A percentile compares a stretch with the other conserved stretches of the same genome.
These are phyloP conservation scores for Metopolophium dirhodum DNA, from an alignment of 1,140 invertebrate genomes.

Conservation along the genomic window DNA sequence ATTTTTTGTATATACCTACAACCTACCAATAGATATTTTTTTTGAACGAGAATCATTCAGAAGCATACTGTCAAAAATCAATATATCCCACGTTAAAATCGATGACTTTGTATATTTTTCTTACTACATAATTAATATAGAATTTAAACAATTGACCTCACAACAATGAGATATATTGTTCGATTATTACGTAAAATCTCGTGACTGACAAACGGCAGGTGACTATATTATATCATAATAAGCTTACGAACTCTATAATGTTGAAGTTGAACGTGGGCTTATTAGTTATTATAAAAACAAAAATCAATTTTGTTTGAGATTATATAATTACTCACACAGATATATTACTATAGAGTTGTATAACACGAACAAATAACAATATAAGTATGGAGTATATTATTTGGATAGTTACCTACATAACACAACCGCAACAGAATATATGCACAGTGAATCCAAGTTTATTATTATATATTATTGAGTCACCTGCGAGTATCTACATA, in stretches of 20 bases:
- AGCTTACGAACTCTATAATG: not conserved
- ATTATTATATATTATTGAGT: not conserved
- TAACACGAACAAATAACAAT: not conserved
- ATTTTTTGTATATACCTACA: not conserved
- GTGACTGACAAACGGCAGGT: not conserved
- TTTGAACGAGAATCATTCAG: not conserved
- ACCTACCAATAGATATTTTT: not conserved
- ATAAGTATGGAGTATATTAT: not conserved
- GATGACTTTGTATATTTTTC: not conserved
- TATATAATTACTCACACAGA: not conserved
- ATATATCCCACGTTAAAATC: not conserved
- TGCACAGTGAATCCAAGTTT: not conserved
- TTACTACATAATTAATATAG: not conserved
- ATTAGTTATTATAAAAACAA: not conserved
- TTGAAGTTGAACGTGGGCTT: not conserved
- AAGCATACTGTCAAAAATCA: not conserved
- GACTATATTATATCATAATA: not conserved
- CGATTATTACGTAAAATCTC: conserved; percentile 2
- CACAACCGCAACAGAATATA: not conserved
- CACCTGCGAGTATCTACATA: not conserved
- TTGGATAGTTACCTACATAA: not conserved
- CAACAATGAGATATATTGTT: not conserved
- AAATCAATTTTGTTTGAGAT: not conserved
- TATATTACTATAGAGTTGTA: conserved; percentile 20
- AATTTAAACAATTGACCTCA: not conserved